Base-by-base conservation (phyloP, 1,140 invertebrate species). In the Scylla paramamosain region DNA sequence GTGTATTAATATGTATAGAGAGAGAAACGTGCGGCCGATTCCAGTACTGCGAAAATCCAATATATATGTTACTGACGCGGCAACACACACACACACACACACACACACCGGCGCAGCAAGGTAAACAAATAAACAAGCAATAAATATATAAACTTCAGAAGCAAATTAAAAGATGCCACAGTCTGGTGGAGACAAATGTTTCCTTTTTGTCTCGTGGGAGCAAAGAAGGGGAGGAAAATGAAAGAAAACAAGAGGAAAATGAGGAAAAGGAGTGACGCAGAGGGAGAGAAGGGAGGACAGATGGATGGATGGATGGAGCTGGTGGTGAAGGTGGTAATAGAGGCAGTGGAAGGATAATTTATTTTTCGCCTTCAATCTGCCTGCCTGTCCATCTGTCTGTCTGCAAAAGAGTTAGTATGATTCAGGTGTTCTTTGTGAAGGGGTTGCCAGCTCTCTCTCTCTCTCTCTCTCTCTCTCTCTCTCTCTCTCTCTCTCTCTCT, bases 41-140 rank as follows among this genome's bases (percentile, higher is more conserved):
- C 20, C 4, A 77, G 1, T n/a, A n/a, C 6, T 12, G 67, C 67
- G 20, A 25, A n/a, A n/a, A 77, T n/a, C 67, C 67, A 25, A n/a
- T n/a, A 0, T 77, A 1, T 77, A 1, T n/a, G 67, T 7, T n/a
- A 25, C 12, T 25, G 25, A 77, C 20, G 67, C 67, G 20, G 25
- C 67, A n/a, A n/a, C 67, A n/a, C 67, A 77, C 67, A 77, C 67
- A 77, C 67, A 77, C 67, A 77, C 67, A 77, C 67, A 77, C 67
- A 77, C 67, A 77, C 67, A 77, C 67, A 77, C 67, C 8, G 7
- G n/a, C 67, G n/a, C 67, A 77, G 8, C 25, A 0, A n/a, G 20
- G 12, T 12, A 12, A 59, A 59, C 16, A 12, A 20, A 8, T n/a
- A 77, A 77, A 77, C 8, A 77, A 77, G 8, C 67, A 77, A 12